Evolutionary conservation across 2,113 vertebrate species (phyloP), one percentile per base, ranked within the genome.

Genomic region (Rhinopomastus cyanomelas): DNA sequence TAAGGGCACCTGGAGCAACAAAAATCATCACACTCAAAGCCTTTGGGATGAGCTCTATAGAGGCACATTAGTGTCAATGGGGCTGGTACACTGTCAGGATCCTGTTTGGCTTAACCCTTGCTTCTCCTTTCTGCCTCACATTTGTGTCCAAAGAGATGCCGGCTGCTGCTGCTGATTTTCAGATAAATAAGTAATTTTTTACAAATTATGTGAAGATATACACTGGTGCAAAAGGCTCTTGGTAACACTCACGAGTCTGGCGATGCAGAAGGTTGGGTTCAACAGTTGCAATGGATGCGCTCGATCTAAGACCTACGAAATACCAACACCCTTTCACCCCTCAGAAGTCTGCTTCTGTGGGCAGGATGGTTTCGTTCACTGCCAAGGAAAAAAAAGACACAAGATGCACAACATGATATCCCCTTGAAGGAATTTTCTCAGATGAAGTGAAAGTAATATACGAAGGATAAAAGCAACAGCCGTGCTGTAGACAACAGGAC

Each of bases 1-100:
- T 94, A 97, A 94, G 76, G 88, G 66, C 67, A 93, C 67, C 79
- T 94, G 77, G 69, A 92, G 88, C 61, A 77, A 95, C 87, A 32
- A 94, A 95, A 95, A 93, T 96, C 94, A 96, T 75, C 1, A 4
- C 66, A 89, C 81, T 84, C 91, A 89, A 92, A 95, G 89, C 94
- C 93, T 95, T 87, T 94, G 89, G 95, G 94, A 0, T 81, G 77
- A 86, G 52, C 66, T 84, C 80, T 74, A 48, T 91, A 95, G 83
- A 95, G 87, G 49, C 79, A 86, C 95, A 95, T 95, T 93, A 92
- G 71, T 92, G 95, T 88, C 88, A 81, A 39, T 88, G 76, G 69
- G 83, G 95, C 91, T 95, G 92, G 75, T 61, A 68, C 8, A 16
- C 32, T 93, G 89, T 87, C 87, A 95, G 78, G 92, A 82, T 52